Percentiles rank a stretch among this genome's conserved stretches.
These are phyloP conservation scores for Sinocyclocheilus rhinocerous DNA, from an alignment of 2,113 vertebrate genomes.

Conservation along the genomic window DNA sequence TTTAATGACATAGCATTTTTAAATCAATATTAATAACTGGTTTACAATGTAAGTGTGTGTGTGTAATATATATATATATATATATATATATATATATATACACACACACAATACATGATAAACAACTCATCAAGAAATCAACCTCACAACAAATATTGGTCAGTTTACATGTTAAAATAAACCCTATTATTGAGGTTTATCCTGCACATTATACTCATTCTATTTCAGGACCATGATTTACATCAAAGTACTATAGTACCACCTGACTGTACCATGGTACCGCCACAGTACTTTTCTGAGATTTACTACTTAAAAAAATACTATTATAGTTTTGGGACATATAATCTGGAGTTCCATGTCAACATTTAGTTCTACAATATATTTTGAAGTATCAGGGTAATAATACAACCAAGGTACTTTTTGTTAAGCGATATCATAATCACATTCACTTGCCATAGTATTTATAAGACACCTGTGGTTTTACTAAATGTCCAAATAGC, in stretches of 20 bases:
- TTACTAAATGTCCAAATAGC: background rate
- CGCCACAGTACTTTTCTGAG: too few species aligned
- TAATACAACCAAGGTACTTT: background rate
- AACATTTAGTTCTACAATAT: background rate
- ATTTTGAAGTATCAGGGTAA: background rate
- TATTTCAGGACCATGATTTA: background rate
- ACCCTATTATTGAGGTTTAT: background rate
- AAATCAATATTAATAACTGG: background rate
- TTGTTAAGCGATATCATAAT: background rate
- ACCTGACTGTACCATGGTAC: background rate
- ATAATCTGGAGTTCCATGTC: background rate
- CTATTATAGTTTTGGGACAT: background rate
- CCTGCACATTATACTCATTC: background rate
- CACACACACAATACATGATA: too few species aligned
- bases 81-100: too few species aligned
- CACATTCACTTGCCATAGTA: background rate
- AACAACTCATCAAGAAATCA: background rate
- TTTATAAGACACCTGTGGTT: background rate
- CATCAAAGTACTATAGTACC: background rate
- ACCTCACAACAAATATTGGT: background rate
- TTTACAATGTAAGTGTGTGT: background rate
- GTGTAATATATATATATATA: too few species aligned
- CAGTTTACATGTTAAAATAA: background rate
- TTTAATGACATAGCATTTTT: background rate
- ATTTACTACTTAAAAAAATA: background rate